phyloP scores from a whole-genome alignment of 1,140 invertebrate species.

The Plutomurus gul region DNA sequence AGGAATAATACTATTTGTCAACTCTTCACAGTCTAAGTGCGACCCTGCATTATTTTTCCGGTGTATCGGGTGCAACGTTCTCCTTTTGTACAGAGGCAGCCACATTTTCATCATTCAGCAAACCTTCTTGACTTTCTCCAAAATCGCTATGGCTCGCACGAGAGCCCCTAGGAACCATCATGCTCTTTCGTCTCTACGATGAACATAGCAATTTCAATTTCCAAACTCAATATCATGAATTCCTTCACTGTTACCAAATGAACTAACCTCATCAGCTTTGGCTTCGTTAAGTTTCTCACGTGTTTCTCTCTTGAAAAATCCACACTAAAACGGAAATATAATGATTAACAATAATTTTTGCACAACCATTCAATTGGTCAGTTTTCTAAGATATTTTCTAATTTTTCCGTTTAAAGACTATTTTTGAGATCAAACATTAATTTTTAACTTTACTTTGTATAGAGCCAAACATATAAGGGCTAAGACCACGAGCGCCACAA shows the following conservation, averaged over 20 bases:
- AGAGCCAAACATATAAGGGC: background rate
- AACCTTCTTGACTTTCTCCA: background rate
- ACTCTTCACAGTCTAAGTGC: too few relatives aligned
- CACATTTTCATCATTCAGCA: background rate
- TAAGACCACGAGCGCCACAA: background rate
- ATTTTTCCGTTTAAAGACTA: background rate
- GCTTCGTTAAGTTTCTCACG: background rate
- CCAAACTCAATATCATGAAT: background rate
- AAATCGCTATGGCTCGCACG: background rate
- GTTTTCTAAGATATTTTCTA: too few relatives aligned
- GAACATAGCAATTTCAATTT: background rate
- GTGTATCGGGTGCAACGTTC: background rate
- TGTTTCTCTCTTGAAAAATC: background rate
- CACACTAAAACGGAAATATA: background rate
- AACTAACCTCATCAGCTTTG: background rate
- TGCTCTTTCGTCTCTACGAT: conserved; percentile 5
- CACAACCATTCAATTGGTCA: too few relatives aligned
- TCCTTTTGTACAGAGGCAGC: background rate
- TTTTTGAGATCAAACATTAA: background rate
- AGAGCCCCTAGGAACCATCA: background rate
- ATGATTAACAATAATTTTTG: background rate
- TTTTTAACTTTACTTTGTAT: too few relatives aligned
- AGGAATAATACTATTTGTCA: background rate
- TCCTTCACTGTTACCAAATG: background rate
- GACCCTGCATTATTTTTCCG: background rate